Conservation (phyloP, 2,888 invertebrate species). For the Pristionchus entomophagus region DNA sequence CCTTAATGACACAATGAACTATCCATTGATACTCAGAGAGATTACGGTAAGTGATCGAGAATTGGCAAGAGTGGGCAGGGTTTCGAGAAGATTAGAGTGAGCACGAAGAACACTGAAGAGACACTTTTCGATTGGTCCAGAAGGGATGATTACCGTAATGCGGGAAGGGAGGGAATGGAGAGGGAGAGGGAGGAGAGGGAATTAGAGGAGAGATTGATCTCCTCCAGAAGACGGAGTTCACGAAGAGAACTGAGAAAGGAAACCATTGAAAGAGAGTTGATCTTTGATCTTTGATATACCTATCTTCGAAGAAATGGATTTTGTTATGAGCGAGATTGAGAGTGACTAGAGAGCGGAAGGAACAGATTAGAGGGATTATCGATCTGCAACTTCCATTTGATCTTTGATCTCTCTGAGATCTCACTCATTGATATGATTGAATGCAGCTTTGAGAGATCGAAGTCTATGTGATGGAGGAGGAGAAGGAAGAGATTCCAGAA, state of each 20-base stretch:
- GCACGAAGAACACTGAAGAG: conserved; percentile 43
- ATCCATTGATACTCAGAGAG: neutral
- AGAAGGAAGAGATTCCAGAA: conserved; percentile 76
- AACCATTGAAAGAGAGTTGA: neutral
- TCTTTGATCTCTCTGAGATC: neutral
- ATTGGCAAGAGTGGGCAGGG: conserved; percentile 42
- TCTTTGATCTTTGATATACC: conserved; percentile 66
- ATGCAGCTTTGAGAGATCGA: conserved; percentile 35
- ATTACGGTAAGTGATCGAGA: conserved; percentile 42
- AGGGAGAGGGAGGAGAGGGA: conserved; percentile 17
- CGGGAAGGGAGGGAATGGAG: conserved; percentile 31
- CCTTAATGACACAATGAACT: conserved; percentile 68
- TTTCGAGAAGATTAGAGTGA: conserved; percentile 42
- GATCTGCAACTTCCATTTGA: neutral
- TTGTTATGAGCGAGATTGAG: conserved; percentile 78
- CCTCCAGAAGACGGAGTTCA: conserved; percentile 59
- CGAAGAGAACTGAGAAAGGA: conserved; percentile 55
- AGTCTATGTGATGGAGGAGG: conserved; percentile 55
- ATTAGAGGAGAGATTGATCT: conserved; percentile 53
- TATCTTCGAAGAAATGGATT: conserved; percentile 77
- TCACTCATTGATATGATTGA: conserved; percentile 44
- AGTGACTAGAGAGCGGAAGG: conserved; percentile 54
- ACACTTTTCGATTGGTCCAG: neutral
- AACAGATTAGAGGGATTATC: conserved; percentile 36
- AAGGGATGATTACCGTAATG: conserved; percentile 13